Conservation (phyloP, 2,113 vertebrate genomes). For the Melanerpes formicivorus region DNA sequence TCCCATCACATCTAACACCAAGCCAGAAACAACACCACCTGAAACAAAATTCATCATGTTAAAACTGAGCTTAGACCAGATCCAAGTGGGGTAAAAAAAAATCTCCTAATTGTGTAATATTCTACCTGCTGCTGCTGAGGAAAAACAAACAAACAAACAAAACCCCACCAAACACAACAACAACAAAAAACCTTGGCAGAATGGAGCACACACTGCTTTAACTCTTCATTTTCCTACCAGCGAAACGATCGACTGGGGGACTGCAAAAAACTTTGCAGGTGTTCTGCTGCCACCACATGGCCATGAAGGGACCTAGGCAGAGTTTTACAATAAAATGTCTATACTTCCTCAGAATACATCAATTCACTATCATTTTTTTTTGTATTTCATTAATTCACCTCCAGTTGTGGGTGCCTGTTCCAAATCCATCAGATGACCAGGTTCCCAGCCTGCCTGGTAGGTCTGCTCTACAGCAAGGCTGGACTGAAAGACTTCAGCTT, state of each 20-base stretch:
- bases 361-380: background rate
- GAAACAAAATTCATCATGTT: background rate
- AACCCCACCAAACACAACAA: too few species aligned
- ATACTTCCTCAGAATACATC: background rate
- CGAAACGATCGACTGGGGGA: background rate
- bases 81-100: background rate
- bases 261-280: background rate
- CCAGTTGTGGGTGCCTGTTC: background rate
- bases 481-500: background rate
- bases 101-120: background rate
- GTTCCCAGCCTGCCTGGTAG: background rate
- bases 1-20: background rate
- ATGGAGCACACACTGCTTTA: background rate
- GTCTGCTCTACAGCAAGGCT: background rate
- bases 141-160: too few species aligned
- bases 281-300: constrained; percentile 52
- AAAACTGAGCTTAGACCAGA: background rate
- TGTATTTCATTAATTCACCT: background rate
- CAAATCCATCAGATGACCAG: background rate
- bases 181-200: background rate
- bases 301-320: background rate
- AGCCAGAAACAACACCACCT: background rate
- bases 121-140: background rate
- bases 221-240: background rate
- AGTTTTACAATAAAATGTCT: background rate